Evolutionary conservation across 2,797 vertebrate species (phyloP), one percentile per base, ranked within the genome.

Genomic region (Poeciliopsis presidionis): DNA sequence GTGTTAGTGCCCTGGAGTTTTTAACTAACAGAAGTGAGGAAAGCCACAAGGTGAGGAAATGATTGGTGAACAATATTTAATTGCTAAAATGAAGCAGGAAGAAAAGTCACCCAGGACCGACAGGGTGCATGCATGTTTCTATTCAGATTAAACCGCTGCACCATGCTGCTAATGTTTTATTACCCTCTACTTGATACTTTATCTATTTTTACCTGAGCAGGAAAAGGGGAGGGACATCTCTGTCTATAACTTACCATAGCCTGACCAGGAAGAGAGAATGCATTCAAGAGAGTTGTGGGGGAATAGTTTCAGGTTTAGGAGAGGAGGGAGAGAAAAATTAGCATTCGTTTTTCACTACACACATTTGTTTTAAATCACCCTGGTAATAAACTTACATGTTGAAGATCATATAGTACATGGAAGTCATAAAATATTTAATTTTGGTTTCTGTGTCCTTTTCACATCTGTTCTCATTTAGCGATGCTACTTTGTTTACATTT

Each of bases 171-270:
- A 43, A 73, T 77, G 53, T 76, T 80, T 73, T 49, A 65, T 79
- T 72, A 78, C 91, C 90, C 91, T 16, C 41, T 88, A 93, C 89
- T 94, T 91, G 89, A 90, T 89, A 92, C 83, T 90, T 41, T 43
- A 12, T 69, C 3, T 67, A 41, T 41, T 67, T 67, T 70, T 69
- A 76, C 25, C 88, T 55, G 39, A 81, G 84, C n/a, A 79, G 79
- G 57, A 74, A 77, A 91, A 78, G 86, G 86, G 89, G 82, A 90
- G 83, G 79, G 70, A 85, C 87, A 90, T 76, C 85, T 92, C 77
- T 53, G 49, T 84, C 93, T 91, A 91, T 78, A 93, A 99, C 98
- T 99, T 98, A 99, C 98, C 98, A 99, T 98, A 90, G 98, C 98
- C 98, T 99, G 96, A 83, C 87, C 92, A 96, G 94, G 96, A 90